Percentiles rank a stretch among this genome's conserved stretches.
Conservation (phyloP, 2,113 vertebrate species). For the Alexandromys fortis region DNA sequence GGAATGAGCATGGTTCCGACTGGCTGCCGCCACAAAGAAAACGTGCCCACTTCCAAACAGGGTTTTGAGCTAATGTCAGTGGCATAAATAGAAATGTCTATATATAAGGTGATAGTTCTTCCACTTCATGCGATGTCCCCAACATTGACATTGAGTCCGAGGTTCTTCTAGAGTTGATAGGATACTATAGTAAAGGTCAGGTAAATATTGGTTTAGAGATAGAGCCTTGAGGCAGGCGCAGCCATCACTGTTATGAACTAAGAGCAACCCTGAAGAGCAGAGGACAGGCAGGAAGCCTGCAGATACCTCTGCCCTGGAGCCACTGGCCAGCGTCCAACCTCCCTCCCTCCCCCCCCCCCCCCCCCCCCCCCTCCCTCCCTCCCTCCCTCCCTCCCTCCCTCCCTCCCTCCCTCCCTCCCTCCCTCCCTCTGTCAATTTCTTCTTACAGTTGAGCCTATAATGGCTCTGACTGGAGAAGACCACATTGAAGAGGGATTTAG, state of each 20-base stretch:
- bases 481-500: not conserved
- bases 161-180: constrained; percentile 1
- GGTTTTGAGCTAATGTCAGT: constrained; percentile 2
- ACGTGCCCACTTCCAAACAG: not conserved
- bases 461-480: not conserved
- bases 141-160: not conserved
- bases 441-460: not conserved
- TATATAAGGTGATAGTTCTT: not conserved
- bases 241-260: not conserved
- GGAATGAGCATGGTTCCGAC: not conserved
- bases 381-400: not conserved
- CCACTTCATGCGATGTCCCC: not conserved
- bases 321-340: not conserved
- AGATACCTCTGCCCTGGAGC: not conserved
- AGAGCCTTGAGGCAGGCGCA: not conserved
- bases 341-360: not conserved
- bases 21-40: not conserved
- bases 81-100: not conserved
- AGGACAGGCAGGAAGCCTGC: not conserved
- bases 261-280: not conserved
- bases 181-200: not conserved
- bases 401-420: not conserved
- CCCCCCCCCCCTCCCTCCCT: not conserved
- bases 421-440: not conserved
- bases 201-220: not conserved